Evolutionary conservation across 2,113 vertebrate genomes (phyloP).

Genomic region (Hyaena hyaena): DNA sequence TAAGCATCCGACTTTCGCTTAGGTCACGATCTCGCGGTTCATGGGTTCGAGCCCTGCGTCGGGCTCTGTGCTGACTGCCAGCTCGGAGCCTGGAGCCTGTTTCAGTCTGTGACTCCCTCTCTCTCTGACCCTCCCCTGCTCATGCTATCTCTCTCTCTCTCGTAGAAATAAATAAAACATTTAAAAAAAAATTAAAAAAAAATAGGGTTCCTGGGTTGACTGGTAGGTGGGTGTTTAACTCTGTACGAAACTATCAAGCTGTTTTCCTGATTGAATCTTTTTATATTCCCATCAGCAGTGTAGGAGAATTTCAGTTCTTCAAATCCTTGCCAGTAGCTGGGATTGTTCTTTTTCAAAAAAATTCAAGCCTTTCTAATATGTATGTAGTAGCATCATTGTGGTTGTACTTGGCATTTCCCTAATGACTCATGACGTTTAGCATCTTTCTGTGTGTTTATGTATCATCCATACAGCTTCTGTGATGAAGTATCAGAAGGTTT

Average conservation of each 20-base stretch:
- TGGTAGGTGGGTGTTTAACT: background rate
- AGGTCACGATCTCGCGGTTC: too few relatives aligned
- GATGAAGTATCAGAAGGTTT: background rate
- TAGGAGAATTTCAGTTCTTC: background rate
- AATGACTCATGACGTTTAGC: background rate
- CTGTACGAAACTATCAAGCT: background rate
- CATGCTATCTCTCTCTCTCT: too few relatives aligned
- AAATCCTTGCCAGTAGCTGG: background rate
- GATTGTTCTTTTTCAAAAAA: background rate
- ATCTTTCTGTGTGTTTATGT: background rate
- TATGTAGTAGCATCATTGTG: background rate
- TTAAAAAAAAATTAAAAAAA: too few relatives aligned
- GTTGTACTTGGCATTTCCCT: background rate
- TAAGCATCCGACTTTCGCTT: too few relatives aligned
- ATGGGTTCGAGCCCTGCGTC: too few relatives aligned
- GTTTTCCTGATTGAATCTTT: background rate
- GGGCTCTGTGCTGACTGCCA: too few relatives aligned
- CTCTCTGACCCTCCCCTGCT: too few relatives aligned
- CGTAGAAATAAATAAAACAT: too few relatives aligned
- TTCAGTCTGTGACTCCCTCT: too few relatives aligned
- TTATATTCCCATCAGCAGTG: rapidly evolving
- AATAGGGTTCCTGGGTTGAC: background rate
- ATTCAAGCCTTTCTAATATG: background rate
- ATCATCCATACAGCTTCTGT: background rate
- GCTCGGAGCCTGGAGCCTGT: too few relatives aligned